phyloP scores from a whole-genome alignment of 2,888 invertebrate genomes.

The Parnassius smintheus region DNA sequence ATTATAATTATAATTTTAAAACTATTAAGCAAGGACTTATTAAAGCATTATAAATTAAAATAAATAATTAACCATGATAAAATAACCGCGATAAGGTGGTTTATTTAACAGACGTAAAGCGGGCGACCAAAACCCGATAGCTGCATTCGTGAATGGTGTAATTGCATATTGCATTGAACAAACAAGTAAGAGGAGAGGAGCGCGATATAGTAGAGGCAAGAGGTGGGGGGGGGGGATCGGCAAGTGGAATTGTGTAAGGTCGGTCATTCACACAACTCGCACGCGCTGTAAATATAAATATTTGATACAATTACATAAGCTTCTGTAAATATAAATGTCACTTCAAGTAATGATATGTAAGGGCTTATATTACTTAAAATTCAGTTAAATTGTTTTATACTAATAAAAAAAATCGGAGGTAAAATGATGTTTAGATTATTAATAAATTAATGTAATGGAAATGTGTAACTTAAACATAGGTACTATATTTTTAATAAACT shows the following conservation, averaged over 20 bases:
- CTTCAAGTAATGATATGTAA: too few relatives aligned
- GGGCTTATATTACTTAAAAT: too few relatives aligned
- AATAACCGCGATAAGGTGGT: slow-evolving; percentile 4
- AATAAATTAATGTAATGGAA: too few relatives aligned
- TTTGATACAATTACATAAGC: slow-evolving; percentile 24
- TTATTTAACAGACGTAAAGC: background rate
- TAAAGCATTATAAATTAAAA: too few relatives aligned
- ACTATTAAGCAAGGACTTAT: too few relatives aligned
- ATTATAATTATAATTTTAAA: too few relatives aligned
- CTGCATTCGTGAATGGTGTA: slow-evolving; percentile 11
- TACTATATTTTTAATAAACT: too few relatives aligned
- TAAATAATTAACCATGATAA: background rate
- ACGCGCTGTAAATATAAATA: slow-evolving; percentile 30
- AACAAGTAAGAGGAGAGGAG: slow-evolving; percentile 25
- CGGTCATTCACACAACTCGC: slow-evolving; percentile 45
- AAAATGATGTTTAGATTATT: too few relatives aligned
- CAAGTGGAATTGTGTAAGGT: slow-evolving; percentile 41
- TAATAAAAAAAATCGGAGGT: too few relatives aligned
- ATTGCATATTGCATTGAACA: slow-evolving; percentile 16
- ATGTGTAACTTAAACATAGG: too few relatives aligned
- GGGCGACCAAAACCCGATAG: background rate
- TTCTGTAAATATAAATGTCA: background rate
- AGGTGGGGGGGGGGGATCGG: slow-evolving; percentile 23
- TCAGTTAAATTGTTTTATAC: too few relatives aligned
- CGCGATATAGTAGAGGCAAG: slow-evolving; percentile 14